Conservation (phyloP, 2,113 vertebrate genomes). For the Probosciger aterrimus region DNA sequence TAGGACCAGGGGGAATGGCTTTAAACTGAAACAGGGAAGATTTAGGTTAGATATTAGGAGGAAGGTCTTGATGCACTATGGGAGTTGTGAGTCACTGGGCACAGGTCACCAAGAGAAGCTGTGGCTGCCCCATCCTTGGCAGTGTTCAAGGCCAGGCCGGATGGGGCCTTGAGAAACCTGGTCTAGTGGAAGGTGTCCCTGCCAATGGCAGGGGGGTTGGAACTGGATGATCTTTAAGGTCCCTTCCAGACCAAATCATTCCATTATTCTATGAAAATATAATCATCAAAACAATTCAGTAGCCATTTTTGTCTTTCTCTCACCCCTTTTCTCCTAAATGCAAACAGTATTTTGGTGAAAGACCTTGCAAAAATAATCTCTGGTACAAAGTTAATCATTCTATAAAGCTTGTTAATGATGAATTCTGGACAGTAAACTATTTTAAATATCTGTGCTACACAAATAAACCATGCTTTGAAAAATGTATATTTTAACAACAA, state of each 20-base stretch:
- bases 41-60: neutral
- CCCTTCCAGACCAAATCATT: too few species aligned
- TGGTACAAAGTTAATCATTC: neutral
- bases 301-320: neutral
- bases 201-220: too few species aligned
- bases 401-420: neutral
- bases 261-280: neutral
- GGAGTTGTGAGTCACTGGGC: neutral
- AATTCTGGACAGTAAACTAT: neutral
- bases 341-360: neutral
- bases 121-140: neutral
- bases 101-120: neutral
- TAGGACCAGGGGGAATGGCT: neutral
- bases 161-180: neutral
- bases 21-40: neutral
- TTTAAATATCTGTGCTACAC: neutral
- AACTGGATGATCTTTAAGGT: too few species aligned
- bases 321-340: neutral
- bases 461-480: neutral
- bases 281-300: neutral
- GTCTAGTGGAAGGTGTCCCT: neutral
- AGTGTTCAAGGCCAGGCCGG: neutral
- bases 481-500: neutral
- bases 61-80: neutral
- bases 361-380: neutral